Conservation (phyloP, 1,140 invertebrate species). For the Samia ricini region DNA sequence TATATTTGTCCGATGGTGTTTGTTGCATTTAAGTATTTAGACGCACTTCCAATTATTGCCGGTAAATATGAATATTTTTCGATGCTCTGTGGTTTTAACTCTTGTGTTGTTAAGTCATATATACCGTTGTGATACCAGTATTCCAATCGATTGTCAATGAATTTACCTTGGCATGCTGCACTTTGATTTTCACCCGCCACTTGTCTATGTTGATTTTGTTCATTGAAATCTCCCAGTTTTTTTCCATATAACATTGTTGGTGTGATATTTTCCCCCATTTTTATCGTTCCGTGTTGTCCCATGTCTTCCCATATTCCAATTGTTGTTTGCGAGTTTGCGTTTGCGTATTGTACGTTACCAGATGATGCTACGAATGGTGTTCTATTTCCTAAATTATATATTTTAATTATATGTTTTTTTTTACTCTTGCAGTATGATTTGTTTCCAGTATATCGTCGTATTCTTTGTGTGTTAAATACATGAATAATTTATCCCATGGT, state of each 20-base stretch:
- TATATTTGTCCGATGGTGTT: background rate
- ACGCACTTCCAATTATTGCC: background rate
- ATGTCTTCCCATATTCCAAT: constrained; percentile 34
- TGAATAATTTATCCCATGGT: background rate
- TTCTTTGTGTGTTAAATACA: constrained; percentile 1
- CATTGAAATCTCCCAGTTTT: constrained; percentile 7
- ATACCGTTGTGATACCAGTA: constrained; percentile 1
- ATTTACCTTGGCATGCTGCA: background rate
- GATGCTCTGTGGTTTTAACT: background rate
- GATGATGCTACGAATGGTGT: constrained; percentile 31
- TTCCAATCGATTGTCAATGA: background rate
- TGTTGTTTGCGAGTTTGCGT: constrained; percentile 36
- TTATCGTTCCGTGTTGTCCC: constrained; percentile 18
- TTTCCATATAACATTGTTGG: constrained; percentile 19
- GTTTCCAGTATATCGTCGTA: background rate
- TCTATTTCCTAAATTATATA: constrained; percentile 31
- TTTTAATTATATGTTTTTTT: background rate
- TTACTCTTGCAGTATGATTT: background rate
- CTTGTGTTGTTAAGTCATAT: background rate
- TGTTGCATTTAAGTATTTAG: background rate
- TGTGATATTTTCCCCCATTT: constrained; percentile 17
- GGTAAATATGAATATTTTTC: constrained; percentile 1
- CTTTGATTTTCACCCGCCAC: background rate
- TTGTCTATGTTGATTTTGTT: background rate
- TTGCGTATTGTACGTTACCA: constrained; percentile 28